Base-by-base conservation (phyloP, 2,888 invertebrate genomes). In the Scaptomyza cyrtandrae region DNA sequence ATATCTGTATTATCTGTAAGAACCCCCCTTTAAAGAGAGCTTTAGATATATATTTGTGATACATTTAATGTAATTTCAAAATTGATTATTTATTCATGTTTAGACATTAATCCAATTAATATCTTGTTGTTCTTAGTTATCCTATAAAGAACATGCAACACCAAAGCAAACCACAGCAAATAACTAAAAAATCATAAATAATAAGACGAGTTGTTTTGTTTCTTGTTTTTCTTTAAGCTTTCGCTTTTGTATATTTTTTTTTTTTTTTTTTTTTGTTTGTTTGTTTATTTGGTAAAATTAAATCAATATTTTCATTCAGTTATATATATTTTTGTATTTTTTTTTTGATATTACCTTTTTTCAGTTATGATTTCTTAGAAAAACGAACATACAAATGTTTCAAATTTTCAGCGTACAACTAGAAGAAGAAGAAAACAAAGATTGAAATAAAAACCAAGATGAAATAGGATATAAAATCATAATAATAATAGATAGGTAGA, bases 341-440 rank as follows among this genome's bases (percentile, higher is more conserved):
- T 35, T 35, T 82, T 87, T 79, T 83, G 76, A 85, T 85, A 78
- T 83, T 88, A 88, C 83, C 88, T 88, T 82, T 84, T 84, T 84
- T 88, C 88, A 80, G 83, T 88, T 79, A 82, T 88, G 75, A 75
- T 80, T 82, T 86, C 88, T 84, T 88, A 88, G 88, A 88, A 84
- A 84, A 88, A 84, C 83, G 86, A 84, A 84, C 83, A 83, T 70
- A 82, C 68, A 24, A 24, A 79, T 81, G 90, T 81, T 89, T 88
- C 75, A 80, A 80, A 84, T 88, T 86, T 83, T 89, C 90, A 86
- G 87, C 85, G 88, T 88, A 84, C 84, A 84, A 84, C 88, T 88
- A 84, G 88, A 88, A 88, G 78, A 66, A 83, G 86, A 84, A 84
- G 81, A 88, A 83, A 85, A 86, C 87, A 84, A 84, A 78, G 71